phyloP scores from a whole-genome alignment of 1,140 invertebrate genomes.

The Aphaenogaster rudis region DNA sequence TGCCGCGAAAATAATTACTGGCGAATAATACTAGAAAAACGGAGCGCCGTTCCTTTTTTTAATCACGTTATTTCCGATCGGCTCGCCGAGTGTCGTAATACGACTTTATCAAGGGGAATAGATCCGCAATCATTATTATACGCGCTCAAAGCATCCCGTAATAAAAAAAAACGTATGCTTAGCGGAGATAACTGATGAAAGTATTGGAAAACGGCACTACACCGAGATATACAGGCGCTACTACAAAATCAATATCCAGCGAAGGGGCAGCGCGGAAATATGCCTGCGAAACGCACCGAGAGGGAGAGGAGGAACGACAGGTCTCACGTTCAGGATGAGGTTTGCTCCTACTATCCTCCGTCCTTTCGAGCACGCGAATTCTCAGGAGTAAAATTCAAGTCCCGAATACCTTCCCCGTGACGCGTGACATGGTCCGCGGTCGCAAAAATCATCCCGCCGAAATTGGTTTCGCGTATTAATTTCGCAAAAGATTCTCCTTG shows the following conservation, averaged over 20 bases:
- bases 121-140: constrained; percentile 31
- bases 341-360: constrained; percentile 36
- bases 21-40: neutral
- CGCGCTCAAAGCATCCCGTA: neutral
- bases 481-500: neutral
- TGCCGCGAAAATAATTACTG: neutral
- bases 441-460: neutral
- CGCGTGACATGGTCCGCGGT: neutral
- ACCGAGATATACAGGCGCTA: constrained; percentile 45
- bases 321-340: constrained; percentile 59
- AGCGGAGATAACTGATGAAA: constrained; percentile 50
- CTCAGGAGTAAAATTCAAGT: constrained; percentile 37
- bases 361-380: constrained; percentile 44
- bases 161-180: constrained; percentile 32
- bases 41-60: neutral
- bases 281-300: constrained; percentile 58
- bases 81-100: constrained; percentile 7
- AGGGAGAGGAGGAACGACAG: constrained; percentile 20
- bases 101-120: constrained; percentile 8
- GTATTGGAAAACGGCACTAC: constrained; percentile 57
- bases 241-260: constrained; percentile 64
- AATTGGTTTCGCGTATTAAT: constrained; percentile 9
- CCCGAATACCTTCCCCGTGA: neutral
- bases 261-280: constrained; percentile 63
- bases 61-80: constrained; percentile 5